Base-by-base conservation (phyloP, 2,113 vertebrate genomes). In the Lampris incognitus region DNA sequence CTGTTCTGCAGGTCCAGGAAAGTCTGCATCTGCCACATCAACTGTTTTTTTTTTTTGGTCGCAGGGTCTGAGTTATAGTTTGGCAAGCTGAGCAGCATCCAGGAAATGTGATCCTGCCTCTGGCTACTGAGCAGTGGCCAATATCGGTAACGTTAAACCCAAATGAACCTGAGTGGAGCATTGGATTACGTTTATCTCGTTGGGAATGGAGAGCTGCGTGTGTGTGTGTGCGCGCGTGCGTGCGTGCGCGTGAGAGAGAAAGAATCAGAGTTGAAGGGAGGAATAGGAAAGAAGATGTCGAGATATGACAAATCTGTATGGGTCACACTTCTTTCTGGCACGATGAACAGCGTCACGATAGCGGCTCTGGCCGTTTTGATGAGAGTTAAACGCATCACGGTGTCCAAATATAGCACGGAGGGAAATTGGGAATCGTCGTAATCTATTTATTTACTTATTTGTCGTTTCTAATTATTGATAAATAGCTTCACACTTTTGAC, bases 161-260 rank as follows among this genome's bases (percentile, higher is more conserved):
- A 72, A 82, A 86, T 79, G 79, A 88, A 68, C 77, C 72, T 8
- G 72, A 82, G 72, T 79, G 36, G 62, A 64, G 68, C 9, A 46
- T 50, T 54, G 84, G 85, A 87, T 89, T 87, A 85, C 11, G 67
- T 88, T 85, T 81, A 74, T 82, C 81, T 84, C 82, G 64, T 76
- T 54, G 74, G 74, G 81, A 70, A 72, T 88, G 39, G 40, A 69
- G 69, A 82, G 79, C 24, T 24, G 24, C 24, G 24, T 24, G 24
- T 24, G 24, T 24, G 24, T 24, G 24, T 24, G 24, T 24, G 24
- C 24, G 24, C 24, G 24, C 24, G 24, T 24, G 24, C 24, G 24
- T 24, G 24, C 24, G 24, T 24, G 24, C 24, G 24, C 1, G n/a
- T 7, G 55, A 38, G 51, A 57, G 70, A 36, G 84, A 76, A 83